Percentiles rank a stretch among this genome's conserved stretches.
phyloP scores from a whole-genome alignment of 2,797 vertebrate genomes.

The Melanotaenia boesemani region DNA sequence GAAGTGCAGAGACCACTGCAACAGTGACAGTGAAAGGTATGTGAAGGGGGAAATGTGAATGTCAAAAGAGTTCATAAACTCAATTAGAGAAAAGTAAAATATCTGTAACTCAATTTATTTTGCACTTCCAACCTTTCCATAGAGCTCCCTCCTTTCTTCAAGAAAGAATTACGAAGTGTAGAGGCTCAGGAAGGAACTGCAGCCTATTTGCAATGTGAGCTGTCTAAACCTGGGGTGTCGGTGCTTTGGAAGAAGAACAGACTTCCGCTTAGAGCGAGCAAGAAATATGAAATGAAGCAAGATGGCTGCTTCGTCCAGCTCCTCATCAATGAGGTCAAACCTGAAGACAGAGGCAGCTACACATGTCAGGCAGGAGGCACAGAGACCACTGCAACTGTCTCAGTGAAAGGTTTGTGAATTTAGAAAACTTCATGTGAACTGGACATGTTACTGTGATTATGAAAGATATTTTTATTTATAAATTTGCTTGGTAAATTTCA shows the following conservation, averaged over 20 bases:
- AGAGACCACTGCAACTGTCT: conserved; percentile 53
- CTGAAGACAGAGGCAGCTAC: conserved; percentile 86
- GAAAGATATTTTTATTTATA: conserved; percentile 1
- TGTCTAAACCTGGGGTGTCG: conserved; percentile 76
- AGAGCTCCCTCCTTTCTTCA: conserved; percentile 81
- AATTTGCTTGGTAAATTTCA: background rate
- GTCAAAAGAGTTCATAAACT: background rate
- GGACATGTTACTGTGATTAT: background rate
- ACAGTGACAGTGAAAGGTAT: conserved; percentile 75
- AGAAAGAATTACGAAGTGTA: conserved; percentile 70
- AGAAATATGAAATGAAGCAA: conserved; percentile 83
- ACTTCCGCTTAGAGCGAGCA: conserved; percentile 78
- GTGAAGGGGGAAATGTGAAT: conserved; percentile 3
- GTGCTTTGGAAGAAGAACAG: conserved; percentile 84
- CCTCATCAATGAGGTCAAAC: conserved; percentile 81
- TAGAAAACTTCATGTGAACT: background rate
- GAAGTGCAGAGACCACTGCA: conserved; percentile 68
- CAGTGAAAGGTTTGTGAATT: conserved; percentile 25
- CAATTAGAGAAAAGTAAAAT: background rate
- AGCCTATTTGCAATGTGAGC: conserved; percentile 72
- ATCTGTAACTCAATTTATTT: background rate
- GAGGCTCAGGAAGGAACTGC: conserved; percentile 55
- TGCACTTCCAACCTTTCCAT: background rate
- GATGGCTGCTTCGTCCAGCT: conserved; percentile 80
- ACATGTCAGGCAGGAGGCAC: conserved; percentile 74